Base-by-base conservation (phyloP, 1,140 invertebrate genomes). In the Pseudomyrmex dendroicus region DNA sequence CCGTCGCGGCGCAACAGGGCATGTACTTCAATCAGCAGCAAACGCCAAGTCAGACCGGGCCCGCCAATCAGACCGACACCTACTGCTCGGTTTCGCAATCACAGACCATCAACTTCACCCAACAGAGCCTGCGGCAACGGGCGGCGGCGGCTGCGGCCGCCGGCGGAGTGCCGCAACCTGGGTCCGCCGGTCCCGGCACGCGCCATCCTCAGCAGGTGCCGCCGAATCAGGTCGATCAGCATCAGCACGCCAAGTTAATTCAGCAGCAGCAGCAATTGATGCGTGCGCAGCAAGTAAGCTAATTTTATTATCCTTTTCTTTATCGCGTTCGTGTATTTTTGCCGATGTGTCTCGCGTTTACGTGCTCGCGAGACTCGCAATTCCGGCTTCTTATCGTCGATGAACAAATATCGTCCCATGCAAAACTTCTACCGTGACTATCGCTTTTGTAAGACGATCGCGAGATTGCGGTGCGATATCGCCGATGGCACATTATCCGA, bases 41-140 rank as follows among this genome's bases (percentile, higher is more conserved):
- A 59, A 89, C 84, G 57, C 93, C 93, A 52, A 94, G 92, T 73
- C 92, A 94, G 68, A 73, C 92, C 2, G 91, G 92, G 12, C 92
- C 94, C 3, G 4, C 88, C 9, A 88, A 90, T 15, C 95, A 95
- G 85, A 95, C 95, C 85, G 96, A 97, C 83, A 95, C 96, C 10
- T 96, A 96, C 90, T 95, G 94, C 76, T 96, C 96, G 17, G 96
- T 97, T 83, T 96, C 96, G 4, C 97, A 97, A 93, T 96, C 96
- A 63, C 97, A 97, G 93, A 97, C 96, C 73, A 97, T 98, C 88
- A 98, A 97, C 91, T 97, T 98, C 90, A 96, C 96, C 7, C 97
- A 97, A 90, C 97, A 97, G 84, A 96, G 95, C 74, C 91, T 96
- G 66, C 91, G 95, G 86, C 95, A 95, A 83, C 88, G 95, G 61